Base-by-base conservation (phyloP, 2,797 vertebrate species). In the Tadarida brasiliensis region DNA sequence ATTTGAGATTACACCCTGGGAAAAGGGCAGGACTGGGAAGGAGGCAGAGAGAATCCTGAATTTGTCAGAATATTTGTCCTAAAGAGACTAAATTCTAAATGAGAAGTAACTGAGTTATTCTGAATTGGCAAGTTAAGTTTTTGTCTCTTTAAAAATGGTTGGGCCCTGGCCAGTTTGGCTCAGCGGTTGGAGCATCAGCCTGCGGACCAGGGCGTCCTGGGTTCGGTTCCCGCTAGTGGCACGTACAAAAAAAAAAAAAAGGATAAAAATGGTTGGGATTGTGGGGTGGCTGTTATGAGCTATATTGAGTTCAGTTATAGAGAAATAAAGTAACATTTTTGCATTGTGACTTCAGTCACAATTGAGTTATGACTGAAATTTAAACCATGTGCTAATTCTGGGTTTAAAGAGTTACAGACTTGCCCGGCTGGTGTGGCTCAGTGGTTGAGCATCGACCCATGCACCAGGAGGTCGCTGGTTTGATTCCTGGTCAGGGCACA, bases 301-400 rank as follows among this genome's bases (percentile, higher is more conserved):
- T 92, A 86, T 63, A 85, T 2, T 67, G 57, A 94, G 24, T 81
- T 95, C 47, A 92, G 28, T 78, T 76, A 49, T 26, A 83, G 61
- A 91, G 47, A 83, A 91, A 80, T 84, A 83, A 92, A 95, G 47
- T 78, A 73, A 44, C 11, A 44, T 87, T 83, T 94, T 94, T 91
- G 26, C 19, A 56, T 35, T 56, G 76, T 78, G 51, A 78, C 20
- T 57, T 57, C n/a, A 24, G 22, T 57, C 54, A 90, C 39, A 73
- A 85, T 30, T 51, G 3, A 91, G 8, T 68, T 96, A 44, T 93
- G 65, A 74, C 33, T 95, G 39, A 95, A 95, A 96, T 86, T 73
- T 94, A 82, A 85, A 80, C 10, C 51, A 61, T 33, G 16, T 71
- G 26, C 26, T 94, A 90, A 78, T 44, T 85, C 51, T 92, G 8